These are phyloP conservation scores for Zaprionus tsacasi DNA, from an alignment of 1,140 invertebrate species.

Conservation along the genomic window DNA sequence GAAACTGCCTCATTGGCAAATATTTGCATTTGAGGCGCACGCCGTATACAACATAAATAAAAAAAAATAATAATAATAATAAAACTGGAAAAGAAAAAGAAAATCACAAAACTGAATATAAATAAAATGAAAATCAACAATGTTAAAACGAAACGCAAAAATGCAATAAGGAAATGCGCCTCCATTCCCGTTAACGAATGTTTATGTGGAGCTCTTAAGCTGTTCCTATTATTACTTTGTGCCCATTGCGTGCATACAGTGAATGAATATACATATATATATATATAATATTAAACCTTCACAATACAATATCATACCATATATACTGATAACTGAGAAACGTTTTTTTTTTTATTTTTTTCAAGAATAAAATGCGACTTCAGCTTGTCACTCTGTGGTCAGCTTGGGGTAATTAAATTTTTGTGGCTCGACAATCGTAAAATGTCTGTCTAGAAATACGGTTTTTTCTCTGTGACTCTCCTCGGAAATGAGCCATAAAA, in stretches of 20 bases:
- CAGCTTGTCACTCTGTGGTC: slow-evolving; percentile 2
- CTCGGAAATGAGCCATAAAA: slow-evolving; percentile 43
- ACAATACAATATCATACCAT: background rate
- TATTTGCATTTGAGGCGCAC: slow-evolving; percentile 68
- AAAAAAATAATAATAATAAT: background rate
- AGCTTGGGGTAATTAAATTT: slow-evolving; percentile 59
- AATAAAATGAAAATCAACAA: slow-evolving; percentile 24
- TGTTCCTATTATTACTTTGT: slow-evolving; percentile 6
- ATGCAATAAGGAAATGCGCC: slow-evolving; percentile 66
- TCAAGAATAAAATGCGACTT: background rate
- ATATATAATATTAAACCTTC: background rate
- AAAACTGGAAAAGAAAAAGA: slow-evolving; percentile 25
- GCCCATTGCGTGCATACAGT: background rate
- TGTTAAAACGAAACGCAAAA: slow-evolving; percentile 34
- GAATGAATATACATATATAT: background rate
- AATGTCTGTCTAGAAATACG: slow-evolving; percentile 50
- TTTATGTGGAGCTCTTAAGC: background rate
- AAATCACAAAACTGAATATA: slow-evolving; percentile 9
- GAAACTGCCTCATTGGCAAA: slow-evolving; percentile 65
- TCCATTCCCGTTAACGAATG: background rate
- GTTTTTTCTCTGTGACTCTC: slow-evolving; percentile 12
- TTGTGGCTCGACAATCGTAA: slow-evolving; percentile 52
- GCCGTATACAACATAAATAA: slow-evolving; percentile 28
- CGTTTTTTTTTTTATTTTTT: background rate
- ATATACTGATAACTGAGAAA: slow-evolving; percentile 3